Percentiles rank a stretch among this genome's conserved stretches.
Evolutionary conservation across 2,888 invertebrate species (phyloP).

Genomic region (Microctonus brassicae): DNA sequence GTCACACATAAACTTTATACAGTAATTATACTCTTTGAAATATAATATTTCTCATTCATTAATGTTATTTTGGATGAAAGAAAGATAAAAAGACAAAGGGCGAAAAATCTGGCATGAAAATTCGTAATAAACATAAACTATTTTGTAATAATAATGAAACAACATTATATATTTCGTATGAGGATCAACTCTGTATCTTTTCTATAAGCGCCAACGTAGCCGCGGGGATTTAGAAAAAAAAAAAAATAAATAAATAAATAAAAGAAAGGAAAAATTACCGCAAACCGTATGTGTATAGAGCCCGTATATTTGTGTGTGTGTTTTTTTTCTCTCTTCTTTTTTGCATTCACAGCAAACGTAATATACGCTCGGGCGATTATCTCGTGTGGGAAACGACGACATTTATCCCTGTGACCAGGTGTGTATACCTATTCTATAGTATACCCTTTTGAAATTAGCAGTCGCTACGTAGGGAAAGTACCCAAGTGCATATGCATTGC

Average conservation of each 20-base stretch:
- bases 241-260: neutral
- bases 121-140: neutral
- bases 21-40: neutral
- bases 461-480: constrained; percentile 29
- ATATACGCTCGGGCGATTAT: constrained; percentile 25
- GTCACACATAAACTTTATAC: too few species aligned
- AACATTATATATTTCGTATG: neutral
- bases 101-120: neutral
- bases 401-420: constrained; percentile 34
- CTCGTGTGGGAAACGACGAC: constrained; percentile 34
- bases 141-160: too few species aligned
- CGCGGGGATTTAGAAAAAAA: neutral
- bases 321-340: too few species aligned
- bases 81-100: too few species aligned
- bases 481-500: constrained; percentile 23
- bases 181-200: neutral
- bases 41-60: neutral
- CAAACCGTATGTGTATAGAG: neutral
- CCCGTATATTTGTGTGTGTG: constrained; percentile 11
- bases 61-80: too few species aligned
- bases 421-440: constrained; percentile 12
- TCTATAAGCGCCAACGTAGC: neutral
- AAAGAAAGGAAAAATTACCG: neutral
- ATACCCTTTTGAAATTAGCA: constrained; percentile 35
- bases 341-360: constrained; percentile 5